Evolutionary conservation across 1,140 invertebrate genomes (phyloP).

Genomic region (Drosophila tani): DNA sequence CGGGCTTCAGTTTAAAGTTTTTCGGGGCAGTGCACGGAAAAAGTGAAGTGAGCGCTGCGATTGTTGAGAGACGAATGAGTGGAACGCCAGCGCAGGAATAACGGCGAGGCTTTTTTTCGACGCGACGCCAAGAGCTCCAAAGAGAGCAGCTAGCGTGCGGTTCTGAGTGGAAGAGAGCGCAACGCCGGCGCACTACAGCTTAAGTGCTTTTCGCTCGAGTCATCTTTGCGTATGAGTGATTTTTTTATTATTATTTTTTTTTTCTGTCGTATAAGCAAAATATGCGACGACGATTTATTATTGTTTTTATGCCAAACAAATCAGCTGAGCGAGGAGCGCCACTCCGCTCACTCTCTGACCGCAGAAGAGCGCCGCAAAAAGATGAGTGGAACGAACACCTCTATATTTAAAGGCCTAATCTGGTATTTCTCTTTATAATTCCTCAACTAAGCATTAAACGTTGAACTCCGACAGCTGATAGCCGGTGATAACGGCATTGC

Average conservation of each 20-base stretch:
- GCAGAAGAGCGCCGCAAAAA: conserved; percentile 4
- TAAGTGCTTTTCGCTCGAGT: conserved; percentile 26
- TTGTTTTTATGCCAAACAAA: conserved; percentile 75
- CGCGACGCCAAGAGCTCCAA: conserved; percentile 29
- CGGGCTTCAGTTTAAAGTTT: conserved; percentile 44
- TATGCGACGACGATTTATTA: conserved; percentile 58
- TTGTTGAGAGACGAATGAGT: conserved; percentile 80
- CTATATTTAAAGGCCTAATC: conserved; percentile 35
- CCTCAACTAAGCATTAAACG: conserved; percentile 22
- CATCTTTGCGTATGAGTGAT: conserved; percentile 24
- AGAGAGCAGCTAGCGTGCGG: conserved; percentile 24
- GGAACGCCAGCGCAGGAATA: conserved; percentile 62
- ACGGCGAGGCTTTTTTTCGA: conserved; percentile 26
- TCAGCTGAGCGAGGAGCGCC: conserved; percentile 31
- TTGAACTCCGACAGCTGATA: conserved; percentile 52
- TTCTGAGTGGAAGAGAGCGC: conserved; percentile 20
- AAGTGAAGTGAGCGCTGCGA: conserved; percentile 70
- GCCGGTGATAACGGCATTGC: conserved; percentile 31
- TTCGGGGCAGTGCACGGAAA: conserved; percentile 75
- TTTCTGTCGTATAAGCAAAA: neutral
- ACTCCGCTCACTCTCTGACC: neutral
- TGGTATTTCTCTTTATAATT: conserved; percentile 14
- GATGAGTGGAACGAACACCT: conserved; percentile 11
- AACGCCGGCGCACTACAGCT: conserved; percentile 41
- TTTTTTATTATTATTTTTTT: neutral